phyloP scores from a whole-genome alignment of 2,113 vertebrate genomes.

The Ranitomeya imitator region DNA sequence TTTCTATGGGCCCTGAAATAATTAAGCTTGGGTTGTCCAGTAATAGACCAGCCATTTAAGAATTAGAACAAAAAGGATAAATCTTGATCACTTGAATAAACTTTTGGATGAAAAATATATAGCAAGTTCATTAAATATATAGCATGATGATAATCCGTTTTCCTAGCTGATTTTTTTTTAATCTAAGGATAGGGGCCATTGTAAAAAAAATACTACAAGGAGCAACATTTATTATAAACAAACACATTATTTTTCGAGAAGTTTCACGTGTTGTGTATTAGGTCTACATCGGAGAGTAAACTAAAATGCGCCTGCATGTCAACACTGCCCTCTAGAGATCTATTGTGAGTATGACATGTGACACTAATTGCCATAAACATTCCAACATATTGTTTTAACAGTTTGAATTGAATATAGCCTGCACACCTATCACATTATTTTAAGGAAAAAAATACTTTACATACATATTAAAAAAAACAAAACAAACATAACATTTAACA shows the following conservation, averaged over 20 bases:
- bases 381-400: background rate
- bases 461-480: background rate
- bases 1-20: too few relatives aligned
- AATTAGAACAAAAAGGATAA: too few relatives aligned
- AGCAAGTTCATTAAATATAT: background rate
- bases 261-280: background rate
- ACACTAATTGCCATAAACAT: background rate
- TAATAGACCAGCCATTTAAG: too few relatives aligned
- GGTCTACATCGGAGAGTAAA: background rate
- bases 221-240: background rate
- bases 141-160: background rate
- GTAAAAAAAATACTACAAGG: too few relatives aligned
- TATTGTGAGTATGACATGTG: background rate
- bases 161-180: background rate
- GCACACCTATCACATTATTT: background rate
- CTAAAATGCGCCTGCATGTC: background rate
- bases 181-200: background rate
- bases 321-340: constrained; percentile 40
- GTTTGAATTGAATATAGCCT: background rate
- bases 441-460: background rate
- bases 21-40: too few relatives aligned
- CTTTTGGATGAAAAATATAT: background rate
- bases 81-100: background rate
- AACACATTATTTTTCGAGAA: background rate
- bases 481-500: background rate